These are phyloP conservation scores for Lichenostomus cassidix DNA, from an alignment of 2,113 vertebrate species.

Conservation along the genomic window DNA sequence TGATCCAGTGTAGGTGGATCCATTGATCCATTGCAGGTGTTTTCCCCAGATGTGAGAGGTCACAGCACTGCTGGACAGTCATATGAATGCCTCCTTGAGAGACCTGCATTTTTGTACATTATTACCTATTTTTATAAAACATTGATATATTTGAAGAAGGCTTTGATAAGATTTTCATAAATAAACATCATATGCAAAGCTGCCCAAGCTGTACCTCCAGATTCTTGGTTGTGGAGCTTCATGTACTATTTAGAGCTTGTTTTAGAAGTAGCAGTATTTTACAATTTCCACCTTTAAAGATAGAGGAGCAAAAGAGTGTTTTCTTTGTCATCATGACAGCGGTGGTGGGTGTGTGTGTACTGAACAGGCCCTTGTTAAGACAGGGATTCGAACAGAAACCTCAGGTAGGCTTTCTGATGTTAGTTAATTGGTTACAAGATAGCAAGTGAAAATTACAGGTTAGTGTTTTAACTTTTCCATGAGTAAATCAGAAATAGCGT, in stretches of 20 bases:
- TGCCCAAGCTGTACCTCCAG: neutral
- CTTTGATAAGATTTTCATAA: neutral
- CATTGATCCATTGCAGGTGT: accelerated
- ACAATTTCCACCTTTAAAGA: neutral
- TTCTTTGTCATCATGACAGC: neutral
- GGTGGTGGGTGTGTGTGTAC: neutral
- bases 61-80: neutral
- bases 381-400: neutral
- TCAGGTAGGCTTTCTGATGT: neutral
- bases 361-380: neutral
- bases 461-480: neutral
- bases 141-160: neutral
- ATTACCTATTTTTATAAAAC: neutral
- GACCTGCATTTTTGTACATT: neutral
- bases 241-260: neutral
- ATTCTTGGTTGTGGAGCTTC: neutral
- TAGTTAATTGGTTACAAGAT: neutral
- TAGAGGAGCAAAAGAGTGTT: neutral
- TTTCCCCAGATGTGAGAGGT: neutral
- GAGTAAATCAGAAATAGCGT: neutral
- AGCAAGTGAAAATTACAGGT: neutral
- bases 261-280: neutral
- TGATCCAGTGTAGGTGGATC: neutral
- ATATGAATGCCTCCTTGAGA: neutral
- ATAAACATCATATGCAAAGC: neutral